Percentiles rank a stretch among this genome's conserved stretches.
Conservation (phyloP, 2,797 vertebrate genomes). For the Megaceryle alcyon region DNA sequence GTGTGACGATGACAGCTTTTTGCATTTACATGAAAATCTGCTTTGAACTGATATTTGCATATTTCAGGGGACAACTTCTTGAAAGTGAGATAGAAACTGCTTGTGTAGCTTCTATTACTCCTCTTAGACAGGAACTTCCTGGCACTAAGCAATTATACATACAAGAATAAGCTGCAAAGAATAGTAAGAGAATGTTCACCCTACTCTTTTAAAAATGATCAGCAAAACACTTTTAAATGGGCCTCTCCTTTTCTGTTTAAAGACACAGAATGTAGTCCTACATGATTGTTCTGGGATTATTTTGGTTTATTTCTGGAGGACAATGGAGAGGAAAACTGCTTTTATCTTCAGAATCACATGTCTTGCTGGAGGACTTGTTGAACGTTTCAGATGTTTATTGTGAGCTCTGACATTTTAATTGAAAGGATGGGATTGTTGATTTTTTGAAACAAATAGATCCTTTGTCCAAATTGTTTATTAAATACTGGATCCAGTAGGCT, state of each 20-base stretch:
- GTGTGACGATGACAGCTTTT: neutral
- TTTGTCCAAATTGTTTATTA: constrained; percentile 16
- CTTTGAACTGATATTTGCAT: neutral
- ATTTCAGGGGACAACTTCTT: neutral
- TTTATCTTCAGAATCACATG: neutral
- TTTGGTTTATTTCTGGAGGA: neutral
- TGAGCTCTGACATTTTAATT: constrained; percentile 23
- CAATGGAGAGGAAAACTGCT: neutral
- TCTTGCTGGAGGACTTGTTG: neutral
- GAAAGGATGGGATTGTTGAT: neutral
- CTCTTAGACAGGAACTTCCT: neutral
- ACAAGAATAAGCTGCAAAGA: neutral
- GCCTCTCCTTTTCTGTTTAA: neutral
- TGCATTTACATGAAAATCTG: constrained; percentile 11
- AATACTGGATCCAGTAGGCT: neutral
- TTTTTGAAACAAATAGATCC: neutral
- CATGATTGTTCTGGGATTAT: neutral
- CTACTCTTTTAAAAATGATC: neutral
- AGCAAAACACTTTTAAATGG: neutral
- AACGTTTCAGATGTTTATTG: neutral
- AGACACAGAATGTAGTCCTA: neutral
- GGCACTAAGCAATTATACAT: neutral
- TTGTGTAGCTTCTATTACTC: neutral
- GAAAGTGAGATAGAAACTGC: neutral
- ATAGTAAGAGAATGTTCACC: neutral